Percentiles rank a stretch among this genome's conserved stretches.
Evolutionary conservation across 2,888 invertebrate species (phyloP).

Genomic region (Metellina segmentata): DNA sequence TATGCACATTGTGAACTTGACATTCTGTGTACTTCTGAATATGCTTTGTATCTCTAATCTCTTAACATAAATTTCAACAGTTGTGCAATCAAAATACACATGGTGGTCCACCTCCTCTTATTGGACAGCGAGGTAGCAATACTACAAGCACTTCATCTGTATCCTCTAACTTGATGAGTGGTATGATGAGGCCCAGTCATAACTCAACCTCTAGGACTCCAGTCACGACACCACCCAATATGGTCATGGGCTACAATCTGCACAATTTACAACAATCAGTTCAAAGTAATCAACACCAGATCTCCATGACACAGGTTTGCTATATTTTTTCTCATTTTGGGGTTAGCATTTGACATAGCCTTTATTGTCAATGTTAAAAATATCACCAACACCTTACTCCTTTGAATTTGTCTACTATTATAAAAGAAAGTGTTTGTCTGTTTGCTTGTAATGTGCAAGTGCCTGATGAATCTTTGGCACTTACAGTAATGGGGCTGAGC

Average conservation of each 20-base stretch:
- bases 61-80: conserved; percentile 4
- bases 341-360: too few relatives aligned
- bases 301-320: conserved; percentile 65
- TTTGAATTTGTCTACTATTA: too few relatives aligned
- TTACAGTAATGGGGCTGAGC: too few relatives aligned
- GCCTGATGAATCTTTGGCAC: too few relatives aligned
- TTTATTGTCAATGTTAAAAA: too few relatives aligned
- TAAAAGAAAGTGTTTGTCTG: too few relatives aligned
- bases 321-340: neutral
- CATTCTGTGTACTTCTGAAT: too few relatives aligned
- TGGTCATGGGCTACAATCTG: conserved; percentile 79
- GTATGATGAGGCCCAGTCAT: conserved; percentile 78
- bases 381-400: too few relatives aligned
- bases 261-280: conserved; percentile 74
- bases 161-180: conserved; percentile 81
- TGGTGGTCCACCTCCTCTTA: conserved; percentile 71
- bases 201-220: conserved; percentile 79
- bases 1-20: too few relatives aligned
- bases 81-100: conserved; percentile 69
- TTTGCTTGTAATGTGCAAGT: too few relatives aligned
- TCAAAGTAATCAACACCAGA: conserved; percentile 74
- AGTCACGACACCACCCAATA: conserved; percentile 80
- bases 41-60: neutral
- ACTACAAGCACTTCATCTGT: conserved; percentile 79
- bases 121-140: conserved; percentile 80